These are phyloP conservation scores for Dipodomys spectabilis DNA, from an alignment of 2,113 vertebrate genomes.

Conservation along the genomic window DNA sequence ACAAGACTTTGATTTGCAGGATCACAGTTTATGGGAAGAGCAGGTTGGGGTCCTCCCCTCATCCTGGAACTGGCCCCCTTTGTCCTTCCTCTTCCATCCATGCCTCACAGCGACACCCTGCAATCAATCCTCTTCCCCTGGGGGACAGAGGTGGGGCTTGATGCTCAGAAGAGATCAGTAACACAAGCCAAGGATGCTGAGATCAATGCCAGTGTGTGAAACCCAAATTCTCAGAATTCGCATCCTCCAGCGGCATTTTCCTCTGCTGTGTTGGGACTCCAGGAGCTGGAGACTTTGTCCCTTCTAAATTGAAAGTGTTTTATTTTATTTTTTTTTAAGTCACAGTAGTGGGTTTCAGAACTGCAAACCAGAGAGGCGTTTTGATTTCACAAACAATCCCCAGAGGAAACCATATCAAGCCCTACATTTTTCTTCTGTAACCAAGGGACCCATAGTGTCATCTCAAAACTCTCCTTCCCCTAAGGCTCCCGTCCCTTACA, in stretches of 20 bases:
- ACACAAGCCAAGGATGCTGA: slow-evolving; percentile 76
- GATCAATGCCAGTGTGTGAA: slow-evolving; percentile 85
- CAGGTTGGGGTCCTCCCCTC: slow-evolving; percentile 79
- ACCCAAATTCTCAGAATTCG: slow-evolving; percentile 71
- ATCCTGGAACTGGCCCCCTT: slow-evolving; percentile 46
- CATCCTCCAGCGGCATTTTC: slow-evolving; percentile 78
- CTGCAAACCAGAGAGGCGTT: slow-evolving; percentile 89
- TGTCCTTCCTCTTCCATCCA: slow-evolving; percentile 84
- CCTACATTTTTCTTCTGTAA: slow-evolving; percentile 78
- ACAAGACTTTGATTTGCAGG: slow-evolving; percentile 85
- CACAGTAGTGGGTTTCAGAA: slow-evolving; percentile 88
- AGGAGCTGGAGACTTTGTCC: slow-evolving; percentile 81
- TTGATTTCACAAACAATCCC: slow-evolving; percentile 90
- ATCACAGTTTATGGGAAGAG: slow-evolving; percentile 82
- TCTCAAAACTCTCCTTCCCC: slow-evolving; percentile 73
- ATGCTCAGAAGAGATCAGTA: slow-evolving; percentile 79
- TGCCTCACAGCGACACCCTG: slow-evolving; percentile 66
- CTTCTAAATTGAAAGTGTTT: slow-evolving; percentile 87
- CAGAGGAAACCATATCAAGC: slow-evolving; percentile 88
- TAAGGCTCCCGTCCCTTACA: slow-evolving; percentile 62
- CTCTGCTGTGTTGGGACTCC: slow-evolving; percentile 79
- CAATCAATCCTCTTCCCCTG: slow-evolving; percentile 82
- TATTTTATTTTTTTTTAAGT: slow-evolving; percentile 84
- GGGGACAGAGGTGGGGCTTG: slow-evolving; percentile 79
- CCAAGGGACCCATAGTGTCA: slow-evolving; percentile 65